Evolutionary conservation across 1,140 invertebrate species (phyloP), one percentile per base, ranked within the genome.

Genomic region (Triops cancriformis): DNA sequence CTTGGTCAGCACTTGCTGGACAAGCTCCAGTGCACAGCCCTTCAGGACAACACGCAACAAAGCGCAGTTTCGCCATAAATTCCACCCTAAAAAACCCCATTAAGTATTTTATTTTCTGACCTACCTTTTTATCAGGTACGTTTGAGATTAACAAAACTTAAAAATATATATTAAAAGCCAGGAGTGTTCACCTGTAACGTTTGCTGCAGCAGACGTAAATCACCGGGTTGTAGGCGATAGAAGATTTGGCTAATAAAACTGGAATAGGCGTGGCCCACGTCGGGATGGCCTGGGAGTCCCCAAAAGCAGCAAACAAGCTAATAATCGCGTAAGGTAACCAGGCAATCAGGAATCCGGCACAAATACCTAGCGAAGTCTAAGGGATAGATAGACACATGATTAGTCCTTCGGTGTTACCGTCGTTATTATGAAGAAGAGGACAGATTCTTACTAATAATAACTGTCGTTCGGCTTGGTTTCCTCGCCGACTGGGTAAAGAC

Each of bases 211-310:
- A 80, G n/a, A 85, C 82, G 80, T 86, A 86, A 31, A 86, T 84
- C 26, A 86, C 78, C 2, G 85, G 85, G 77, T 86, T 86, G 76
- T 85, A 85, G 79, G 85, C 85, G 37, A 84, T 85, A 0, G 85
- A 85, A 1, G 85, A 83, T 78, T 86, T 86, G 73, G 85, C 85
- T 31, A 86, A 82, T 79, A 86, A 80, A 27, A 86, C 85, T 1
- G 85, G 85, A 5, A 85, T 78, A 27, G 79, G 79, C 41, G 79
- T 79, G 10, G 83, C 80, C 76, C 76, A 77, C 41, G 79, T 78
- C 2, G 80, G 79, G 27, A 80, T 80, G 0, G 80, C 75, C 9
- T 43, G 26, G 10, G 18, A 45, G 10, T 79, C 79, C 1, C 78
- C 77, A 10, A 78, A 74, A 4, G 80, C 77, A 51, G 77, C 79